phyloP scores from a whole-genome alignment of 2,888 invertebrate species.

The Harmothoe impar region DNA sequence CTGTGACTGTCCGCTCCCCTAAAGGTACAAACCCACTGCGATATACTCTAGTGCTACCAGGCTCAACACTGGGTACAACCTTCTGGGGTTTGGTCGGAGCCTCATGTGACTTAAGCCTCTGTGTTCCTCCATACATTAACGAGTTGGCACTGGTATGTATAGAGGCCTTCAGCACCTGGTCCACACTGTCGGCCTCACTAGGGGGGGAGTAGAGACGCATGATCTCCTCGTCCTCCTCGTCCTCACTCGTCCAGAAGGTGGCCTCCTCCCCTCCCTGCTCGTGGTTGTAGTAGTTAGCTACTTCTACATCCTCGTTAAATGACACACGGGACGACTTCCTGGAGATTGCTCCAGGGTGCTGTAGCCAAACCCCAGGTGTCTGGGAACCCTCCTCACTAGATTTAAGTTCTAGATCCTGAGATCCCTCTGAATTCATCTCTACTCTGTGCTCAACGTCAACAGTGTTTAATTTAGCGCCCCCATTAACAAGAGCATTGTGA shows the following conservation, averaged over 20 bases:
- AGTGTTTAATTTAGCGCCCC: too few species aligned
- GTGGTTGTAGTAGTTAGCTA: conserved; percentile 30
- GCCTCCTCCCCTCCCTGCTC: neutral
- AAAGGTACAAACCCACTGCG: too few species aligned
- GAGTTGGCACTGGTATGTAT: too few species aligned
- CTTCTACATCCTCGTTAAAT: conserved; percentile 34
- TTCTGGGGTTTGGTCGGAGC: too few species aligned
- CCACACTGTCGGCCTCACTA: neutral
- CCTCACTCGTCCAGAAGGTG: conserved; percentile 32
- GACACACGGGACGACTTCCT: conserved; percentile 33
- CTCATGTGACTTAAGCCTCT: conserved; percentile 25
- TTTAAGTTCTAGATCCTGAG: neutral
- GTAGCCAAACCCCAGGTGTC: neutral
- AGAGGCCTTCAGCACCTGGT: neutral
- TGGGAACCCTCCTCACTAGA: neutral
- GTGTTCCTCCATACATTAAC: neutral
- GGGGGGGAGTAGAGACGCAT: neutral
- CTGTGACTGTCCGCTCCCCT: too few species aligned
- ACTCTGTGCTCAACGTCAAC: too few species aligned
- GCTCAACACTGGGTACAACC: too few species aligned
- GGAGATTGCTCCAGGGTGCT: neutral
- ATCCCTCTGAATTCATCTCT: too few species aligned
- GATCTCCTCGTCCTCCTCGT: conserved; percentile 14
- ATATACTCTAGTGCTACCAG: too few species aligned
- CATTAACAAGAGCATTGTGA: too few species aligned